A percentile compares a stretch with the other conserved stretches of the same genome.
Conservation (phyloP, 1,140 invertebrate genomes). For the Halotydeus destructor region DNA sequence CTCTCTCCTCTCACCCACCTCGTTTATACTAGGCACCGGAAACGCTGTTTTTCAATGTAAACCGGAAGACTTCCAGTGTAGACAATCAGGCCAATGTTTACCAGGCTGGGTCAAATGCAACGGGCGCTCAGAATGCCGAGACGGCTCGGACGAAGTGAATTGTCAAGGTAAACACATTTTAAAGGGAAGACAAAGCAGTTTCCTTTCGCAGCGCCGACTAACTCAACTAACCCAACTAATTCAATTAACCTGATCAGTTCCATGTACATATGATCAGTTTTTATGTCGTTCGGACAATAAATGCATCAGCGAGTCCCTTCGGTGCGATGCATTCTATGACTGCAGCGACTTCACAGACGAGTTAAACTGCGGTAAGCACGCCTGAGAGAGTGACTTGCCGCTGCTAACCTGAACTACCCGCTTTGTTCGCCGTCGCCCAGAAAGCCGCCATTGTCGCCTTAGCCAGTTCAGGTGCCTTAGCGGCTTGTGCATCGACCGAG, state of each 20-base stretch:
- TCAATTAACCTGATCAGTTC: neutral
- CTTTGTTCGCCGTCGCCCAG: slow-evolving; percentile 9
- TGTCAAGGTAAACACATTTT: slow-evolving; percentile 12
- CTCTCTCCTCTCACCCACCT: no score
- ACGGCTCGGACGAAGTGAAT: slow-evolving; percentile 45
- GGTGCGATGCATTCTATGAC: slow-evolving; percentile 30
- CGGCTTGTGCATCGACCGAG: slow-evolving; percentile 18
- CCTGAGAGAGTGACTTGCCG: neutral
- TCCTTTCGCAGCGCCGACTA: neutral
- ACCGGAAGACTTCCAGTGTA: no score
- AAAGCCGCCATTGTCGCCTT: slow-evolving; percentile 16
- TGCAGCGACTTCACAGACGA: slow-evolving; percentile 21
- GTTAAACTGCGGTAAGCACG: slow-evolving; percentile 17
- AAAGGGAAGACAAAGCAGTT: neutral
- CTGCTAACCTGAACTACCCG: slow-evolving; percentile 2
- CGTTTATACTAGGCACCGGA: no score
- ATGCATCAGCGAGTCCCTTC: slow-evolving; percentile 80
- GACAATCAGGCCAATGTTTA: no score
- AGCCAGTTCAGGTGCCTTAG: slow-evolving; percentile 13
- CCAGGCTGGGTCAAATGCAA: no score
- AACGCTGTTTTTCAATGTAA: no score
- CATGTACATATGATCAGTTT: slow-evolving; percentile 6
- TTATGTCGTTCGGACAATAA: slow-evolving; percentile 19
- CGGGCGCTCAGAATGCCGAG: slow-evolving; percentile 40
- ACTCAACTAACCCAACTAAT: neutral